Conservation (phyloP, 2,888 invertebrate genomes). For the Pseudolycoriella hygida region DNA sequence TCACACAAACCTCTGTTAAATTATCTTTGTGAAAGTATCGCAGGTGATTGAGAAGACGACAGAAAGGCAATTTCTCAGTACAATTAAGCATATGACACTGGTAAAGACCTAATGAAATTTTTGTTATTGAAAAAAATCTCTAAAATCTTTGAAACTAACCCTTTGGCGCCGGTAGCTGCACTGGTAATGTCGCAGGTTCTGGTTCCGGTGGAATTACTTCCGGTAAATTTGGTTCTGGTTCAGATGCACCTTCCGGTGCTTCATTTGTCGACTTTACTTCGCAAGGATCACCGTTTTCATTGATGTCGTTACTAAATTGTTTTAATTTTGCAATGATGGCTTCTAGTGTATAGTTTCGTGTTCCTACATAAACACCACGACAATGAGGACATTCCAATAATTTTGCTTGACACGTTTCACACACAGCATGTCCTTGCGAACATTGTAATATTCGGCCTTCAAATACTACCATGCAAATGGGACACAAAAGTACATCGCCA, state of each 20-base stretch:
- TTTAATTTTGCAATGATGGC: conserved; percentile 33
- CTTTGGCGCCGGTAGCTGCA: too few species aligned
- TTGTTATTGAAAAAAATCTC: not conserved
- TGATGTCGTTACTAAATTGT: conserved; percentile 15
- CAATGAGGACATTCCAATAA: conserved; percentile 35
- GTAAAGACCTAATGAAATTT: not conserved
- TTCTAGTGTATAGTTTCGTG: conserved; percentile 38
- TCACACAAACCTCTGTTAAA: conserved; percentile 30
- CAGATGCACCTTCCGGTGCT: conserved; percentile 5
- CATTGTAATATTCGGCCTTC: conserved; percentile 34
- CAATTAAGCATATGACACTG: conserved; percentile 29
- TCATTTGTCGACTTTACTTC: conserved; percentile 5
- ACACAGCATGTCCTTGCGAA: conserved; percentile 37
- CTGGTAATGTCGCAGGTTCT: too few species aligned
- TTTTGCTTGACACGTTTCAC: conserved; percentile 31
- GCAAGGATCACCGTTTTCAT: conserved; percentile 5
- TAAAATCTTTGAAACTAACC: not conserved
- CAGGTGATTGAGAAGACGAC: conserved; percentile 34
- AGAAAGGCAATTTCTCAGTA: conserved; percentile 26
- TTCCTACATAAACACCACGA: conserved; percentile 31
- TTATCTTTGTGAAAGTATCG: conserved; percentile 31
- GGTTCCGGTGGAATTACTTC: not conserved
- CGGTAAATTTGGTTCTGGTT: conserved; percentile 15
- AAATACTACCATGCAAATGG: conserved; percentile 37
- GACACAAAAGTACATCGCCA: conserved; percentile 37